These are phyloP conservation scores for Anomalospiza imberbis DNA, from an alignment of 2,797 vertebrate genomes.

Conservation along the genomic window DNA sequence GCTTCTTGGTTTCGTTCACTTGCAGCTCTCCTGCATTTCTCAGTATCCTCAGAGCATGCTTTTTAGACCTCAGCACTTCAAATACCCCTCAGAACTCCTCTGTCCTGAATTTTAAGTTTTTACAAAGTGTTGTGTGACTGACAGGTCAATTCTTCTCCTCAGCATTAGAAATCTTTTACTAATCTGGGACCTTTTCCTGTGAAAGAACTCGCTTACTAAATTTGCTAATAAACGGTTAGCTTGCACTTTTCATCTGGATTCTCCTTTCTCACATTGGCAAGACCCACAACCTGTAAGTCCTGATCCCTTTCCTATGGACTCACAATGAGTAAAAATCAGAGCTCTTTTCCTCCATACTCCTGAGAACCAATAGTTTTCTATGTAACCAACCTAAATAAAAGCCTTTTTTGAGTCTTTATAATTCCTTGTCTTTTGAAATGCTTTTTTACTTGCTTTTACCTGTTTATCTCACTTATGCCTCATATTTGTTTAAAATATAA, in stretches of 20 bases:
- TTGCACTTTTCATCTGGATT: background rate
- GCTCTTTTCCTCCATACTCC: background rate
- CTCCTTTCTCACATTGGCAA: background rate
- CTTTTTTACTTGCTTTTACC: background rate
- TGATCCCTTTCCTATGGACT: background rate
- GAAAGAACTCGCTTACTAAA: background rate
- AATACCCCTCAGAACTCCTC: background rate
- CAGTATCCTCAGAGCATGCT: background rate
- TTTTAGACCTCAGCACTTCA: constrained; percentile 15
- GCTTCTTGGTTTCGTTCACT: background rate
- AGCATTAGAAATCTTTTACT: background rate
- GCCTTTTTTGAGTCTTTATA: background rate
- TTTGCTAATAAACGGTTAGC: background rate
- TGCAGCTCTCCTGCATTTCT: background rate
- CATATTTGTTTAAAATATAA: background rate
- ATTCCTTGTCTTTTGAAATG: background rate
- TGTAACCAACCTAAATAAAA: background rate
- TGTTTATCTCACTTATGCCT: background rate
- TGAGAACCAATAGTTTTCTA: background rate
- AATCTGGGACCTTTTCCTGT: background rate
- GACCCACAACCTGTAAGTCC: background rate
- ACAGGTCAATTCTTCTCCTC: constrained; percentile 1
- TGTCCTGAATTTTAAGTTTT: background rate
- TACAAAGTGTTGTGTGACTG: background rate
- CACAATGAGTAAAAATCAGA: background rate